Evolutionary conservation across 35 echinoderm and acorn worm species (phyloP).

Genomic region (Apostichopus parvimensis): DNA sequence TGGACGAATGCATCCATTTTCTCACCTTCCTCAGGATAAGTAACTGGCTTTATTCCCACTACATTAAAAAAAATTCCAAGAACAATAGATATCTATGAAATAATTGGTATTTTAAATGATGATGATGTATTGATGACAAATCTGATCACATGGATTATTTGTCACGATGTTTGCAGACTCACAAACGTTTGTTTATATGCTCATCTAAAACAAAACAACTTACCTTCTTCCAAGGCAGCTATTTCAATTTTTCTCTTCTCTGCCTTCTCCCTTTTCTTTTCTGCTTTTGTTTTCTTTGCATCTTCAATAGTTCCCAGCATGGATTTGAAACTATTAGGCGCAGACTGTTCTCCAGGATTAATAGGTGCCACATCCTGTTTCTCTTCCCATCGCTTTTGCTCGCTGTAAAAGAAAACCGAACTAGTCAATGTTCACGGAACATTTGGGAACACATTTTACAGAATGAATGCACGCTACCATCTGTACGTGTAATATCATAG

Average conservation of each 20-base stretch:
- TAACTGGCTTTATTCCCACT: slow-evolving; percentile 8
- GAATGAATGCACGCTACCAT: too few relatives aligned
- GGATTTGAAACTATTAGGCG: background rate
- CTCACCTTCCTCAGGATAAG: background rate
- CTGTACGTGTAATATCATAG: too few relatives aligned
- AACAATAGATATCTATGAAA: background rate
- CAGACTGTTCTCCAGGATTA: background rate
- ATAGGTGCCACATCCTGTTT: background rate
- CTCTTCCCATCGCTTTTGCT: background rate
- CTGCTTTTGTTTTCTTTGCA: background rate
- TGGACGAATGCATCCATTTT: background rate
- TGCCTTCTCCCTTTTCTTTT: background rate
- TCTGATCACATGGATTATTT: too few relatives aligned
- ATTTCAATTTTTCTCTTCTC: background rate
- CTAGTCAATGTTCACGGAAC: too few relatives aligned
- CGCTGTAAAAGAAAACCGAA: background rate
- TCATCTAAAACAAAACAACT: background rate
- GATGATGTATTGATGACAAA: too few relatives aligned
- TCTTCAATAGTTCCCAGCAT: slow-evolving; percentile 25
- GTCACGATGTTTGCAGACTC: too few relatives aligned
- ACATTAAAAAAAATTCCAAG: background rate
- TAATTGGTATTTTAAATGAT: too few relatives aligned
- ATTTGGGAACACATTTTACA: too few relatives aligned
- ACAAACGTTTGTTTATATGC: too few relatives aligned
- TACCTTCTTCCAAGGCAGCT: background rate